phyloP scores from a whole-genome alignment of 2,113 vertebrate genomes.

The Bothrops jararaca region DNA sequence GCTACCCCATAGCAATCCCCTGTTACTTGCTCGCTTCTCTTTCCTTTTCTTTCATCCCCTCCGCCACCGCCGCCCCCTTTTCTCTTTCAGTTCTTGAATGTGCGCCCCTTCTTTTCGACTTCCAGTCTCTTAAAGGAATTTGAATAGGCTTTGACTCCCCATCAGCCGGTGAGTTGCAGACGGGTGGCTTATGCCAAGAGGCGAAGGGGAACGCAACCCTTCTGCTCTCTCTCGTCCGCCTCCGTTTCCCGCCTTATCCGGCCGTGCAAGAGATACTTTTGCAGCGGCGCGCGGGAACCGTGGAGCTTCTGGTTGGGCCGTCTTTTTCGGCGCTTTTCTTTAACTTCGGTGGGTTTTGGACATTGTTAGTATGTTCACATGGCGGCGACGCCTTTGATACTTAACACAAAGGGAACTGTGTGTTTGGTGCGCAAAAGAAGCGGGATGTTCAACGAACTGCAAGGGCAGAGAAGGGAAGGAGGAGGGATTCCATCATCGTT shows the following conservation, averaged over 20 bases:
- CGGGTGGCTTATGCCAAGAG: slow-evolving; percentile 78
- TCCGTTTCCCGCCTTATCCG: not conserved
- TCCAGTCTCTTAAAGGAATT: slow-evolving; percentile 80
- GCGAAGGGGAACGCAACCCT: slow-evolving; percentile 69
- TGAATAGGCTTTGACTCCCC: slow-evolving; percentile 83
- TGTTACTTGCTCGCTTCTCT: not conserved
- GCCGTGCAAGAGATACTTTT: not conserved
- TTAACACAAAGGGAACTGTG: slow-evolving; percentile 93
- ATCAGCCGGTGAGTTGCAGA: slow-evolving; percentile 74
- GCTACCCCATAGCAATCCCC: slow-evolving; percentile 62
- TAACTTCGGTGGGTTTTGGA: slow-evolving; percentile 81
- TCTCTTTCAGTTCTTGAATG: slow-evolving; percentile 58
- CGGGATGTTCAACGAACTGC: slow-evolving; percentile 79
- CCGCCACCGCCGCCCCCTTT: not conserved
- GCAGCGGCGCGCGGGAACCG: not conserved
- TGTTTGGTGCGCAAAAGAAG: slow-evolving; percentile 73
- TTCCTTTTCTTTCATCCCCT: not conserved
- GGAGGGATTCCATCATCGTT: slow-evolving; percentile 70
- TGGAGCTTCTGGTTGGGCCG: not conserved
- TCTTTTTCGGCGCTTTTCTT: slow-evolving; percentile 52
- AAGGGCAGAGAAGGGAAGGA: slow-evolving; percentile 65
- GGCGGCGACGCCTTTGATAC: slow-evolving; percentile 94
- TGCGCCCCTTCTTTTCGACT: slow-evolving; percentile 67
- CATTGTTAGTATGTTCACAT: slow-evolving; percentile 98
- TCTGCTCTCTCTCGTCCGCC: slow-evolving; percentile 74